Percentiles rank a stretch among this genome's conserved stretches.
phyloP scores from a whole-genome alignment of 2,888 invertebrate species.

The Brenthis hecate region DNA sequence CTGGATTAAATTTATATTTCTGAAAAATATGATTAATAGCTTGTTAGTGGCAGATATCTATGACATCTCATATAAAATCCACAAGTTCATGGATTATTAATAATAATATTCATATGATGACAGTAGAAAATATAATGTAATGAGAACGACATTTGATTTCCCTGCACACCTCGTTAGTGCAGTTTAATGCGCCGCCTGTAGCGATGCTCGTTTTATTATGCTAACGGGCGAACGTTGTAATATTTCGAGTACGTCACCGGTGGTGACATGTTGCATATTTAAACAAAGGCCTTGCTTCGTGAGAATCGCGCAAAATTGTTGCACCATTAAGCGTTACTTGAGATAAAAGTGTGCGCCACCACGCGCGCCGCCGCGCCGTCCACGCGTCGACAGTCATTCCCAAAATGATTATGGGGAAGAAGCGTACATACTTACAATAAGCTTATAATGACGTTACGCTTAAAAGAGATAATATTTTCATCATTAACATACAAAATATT shows the following conservation, averaged over 20 bases:
- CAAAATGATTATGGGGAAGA: not conserved
- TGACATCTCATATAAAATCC: no score
- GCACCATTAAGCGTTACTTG: slow-evolving; percentile 61
- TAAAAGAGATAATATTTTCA: no score
- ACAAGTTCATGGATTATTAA: not conserved
- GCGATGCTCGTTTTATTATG: slow-evolving; percentile 75
- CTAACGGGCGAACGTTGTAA: slow-evolving; percentile 72
- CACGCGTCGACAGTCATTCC: slow-evolving; percentile 17
- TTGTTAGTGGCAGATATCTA: no score
- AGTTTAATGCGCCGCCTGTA: slow-evolving; percentile 67
- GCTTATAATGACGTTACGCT: no score
- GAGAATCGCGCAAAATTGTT: slow-evolving; percentile 60
- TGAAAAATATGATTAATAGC: no score
- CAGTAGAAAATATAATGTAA: slow-evolving; percentile 42
- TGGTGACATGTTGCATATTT: slow-evolving; percentile 73
- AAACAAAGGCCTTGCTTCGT: slow-evolving; percentile 60
- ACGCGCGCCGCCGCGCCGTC: slow-evolving; percentile 8
- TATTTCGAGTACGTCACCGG: slow-evolving; percentile 74
- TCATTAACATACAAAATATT: no score
- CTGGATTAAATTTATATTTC: no score
- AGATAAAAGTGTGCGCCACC: slow-evolving; percentile 43
- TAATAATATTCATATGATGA: slow-evolving; percentile 19
- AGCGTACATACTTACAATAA: not conserved
- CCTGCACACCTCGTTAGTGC: slow-evolving; percentile 51
- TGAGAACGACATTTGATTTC: slow-evolving; percentile 51